Evolutionary conservation across 2,113 vertebrate species (phyloP).

Genomic region (Aphyosemion australe): DNA sequence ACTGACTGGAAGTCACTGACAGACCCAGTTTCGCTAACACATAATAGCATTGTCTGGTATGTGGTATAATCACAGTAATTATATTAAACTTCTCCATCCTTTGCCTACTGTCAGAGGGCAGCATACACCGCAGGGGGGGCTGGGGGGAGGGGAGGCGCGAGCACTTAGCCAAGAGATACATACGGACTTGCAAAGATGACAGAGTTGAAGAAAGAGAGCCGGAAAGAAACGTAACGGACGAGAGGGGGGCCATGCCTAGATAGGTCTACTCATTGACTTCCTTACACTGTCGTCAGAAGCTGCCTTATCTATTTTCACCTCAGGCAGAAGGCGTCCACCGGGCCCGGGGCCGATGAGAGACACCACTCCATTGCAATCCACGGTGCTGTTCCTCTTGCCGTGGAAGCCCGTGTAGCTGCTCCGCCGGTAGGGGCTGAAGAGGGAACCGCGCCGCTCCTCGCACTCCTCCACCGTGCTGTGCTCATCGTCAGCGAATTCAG

Average conservation of each 20-base stretch:
- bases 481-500: slow-evolving; percentile 95
- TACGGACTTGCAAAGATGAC: slow-evolving; percentile 75
- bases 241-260: slow-evolving; percentile 84
- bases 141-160: slow-evolving; percentile 63
- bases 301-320: slow-evolving; percentile 97
- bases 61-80: slow-evolving; percentile 20
- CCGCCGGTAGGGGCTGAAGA: slow-evolving; percentile 93
- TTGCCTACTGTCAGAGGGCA: slow-evolving; percentile 72
- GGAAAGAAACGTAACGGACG: slow-evolving; percentile 64
- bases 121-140: slow-evolving; percentile 75
- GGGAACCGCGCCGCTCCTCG: slow-evolving; percentile 92
- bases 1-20: slow-evolving; percentile 65
- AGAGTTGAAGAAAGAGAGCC: slow-evolving; percentile 65
- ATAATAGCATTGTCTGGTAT: slow-evolving; percentile 23
- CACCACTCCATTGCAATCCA: slow-evolving; percentile 98
- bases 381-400: slow-evolving; percentile 95
- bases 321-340: slow-evolving; percentile 94
- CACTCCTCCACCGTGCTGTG: slow-evolving; percentile 98
- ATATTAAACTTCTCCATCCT: slow-evolving; percentile 66
- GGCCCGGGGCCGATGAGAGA: slow-evolving; percentile 93
- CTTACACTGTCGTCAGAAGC: slow-evolving; percentile 88
- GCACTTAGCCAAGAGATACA: slow-evolving; percentile 75
- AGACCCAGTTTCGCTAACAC: slow-evolving; percentile 51
- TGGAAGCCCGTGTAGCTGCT: slow-evolving; percentile 96
- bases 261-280: slow-evolving; percentile 82